Evolutionary conservation across 2,888 invertebrate species (phyloP).

Genomic region (Choristoneura rosaceana): DNA sequence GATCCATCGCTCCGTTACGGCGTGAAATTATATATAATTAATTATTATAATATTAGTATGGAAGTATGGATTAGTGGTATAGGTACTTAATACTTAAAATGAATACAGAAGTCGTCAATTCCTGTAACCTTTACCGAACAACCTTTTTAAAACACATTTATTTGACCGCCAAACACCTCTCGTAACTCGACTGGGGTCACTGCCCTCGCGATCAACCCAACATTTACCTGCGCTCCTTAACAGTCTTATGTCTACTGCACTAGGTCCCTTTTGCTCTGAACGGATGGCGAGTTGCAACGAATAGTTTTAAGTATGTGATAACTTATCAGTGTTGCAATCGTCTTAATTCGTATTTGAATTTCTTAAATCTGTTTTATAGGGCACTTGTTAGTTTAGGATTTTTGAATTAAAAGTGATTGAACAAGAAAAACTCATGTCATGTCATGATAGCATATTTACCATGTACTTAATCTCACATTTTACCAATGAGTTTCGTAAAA

Average conservation of each 20-base stretch:
- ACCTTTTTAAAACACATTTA: conserved; percentile 33
- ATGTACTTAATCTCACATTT: too few species aligned
- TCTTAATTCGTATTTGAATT: conserved; percentile 19
- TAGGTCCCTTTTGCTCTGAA: conserved; percentile 1
- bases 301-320: conserved; percentile 18
- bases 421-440: too few species aligned
- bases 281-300: neutral
- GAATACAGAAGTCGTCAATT: neutral
- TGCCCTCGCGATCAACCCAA: conserved; percentile 29
- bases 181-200: conserved; percentile 21
- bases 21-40: too few species aligned
- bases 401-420: neutral
- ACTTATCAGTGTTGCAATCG: conserved; percentile 29
- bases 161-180: neutral
- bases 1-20: too few species aligned
- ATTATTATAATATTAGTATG: too few species aligned
- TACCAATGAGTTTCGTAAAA: too few species aligned
- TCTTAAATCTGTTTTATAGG: neutral
- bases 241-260: neutral
- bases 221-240: conserved; percentile 10
- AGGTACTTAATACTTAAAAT: too few species aligned
- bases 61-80: too few species aligned
- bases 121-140: neutral
- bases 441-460: too few species aligned
- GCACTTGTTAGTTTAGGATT: neutral